These are phyloP conservation scores for Papilio xuthus DNA, from an alignment of 1,140 invertebrate genomes.

Conservation along the genomic window DNA sequence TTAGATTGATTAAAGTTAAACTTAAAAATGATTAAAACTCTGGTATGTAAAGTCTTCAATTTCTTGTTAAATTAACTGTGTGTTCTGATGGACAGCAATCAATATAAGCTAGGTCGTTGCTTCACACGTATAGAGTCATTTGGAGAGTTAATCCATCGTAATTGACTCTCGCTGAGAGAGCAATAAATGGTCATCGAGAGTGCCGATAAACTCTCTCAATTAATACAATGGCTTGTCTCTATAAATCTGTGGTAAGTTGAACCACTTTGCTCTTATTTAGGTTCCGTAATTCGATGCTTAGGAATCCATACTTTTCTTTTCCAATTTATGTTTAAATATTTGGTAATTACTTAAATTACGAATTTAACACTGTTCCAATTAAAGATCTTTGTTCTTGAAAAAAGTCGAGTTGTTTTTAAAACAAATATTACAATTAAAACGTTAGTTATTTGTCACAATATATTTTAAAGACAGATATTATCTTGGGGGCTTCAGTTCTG, in stretches of 20 bases:
- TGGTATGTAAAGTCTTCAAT: neutral
- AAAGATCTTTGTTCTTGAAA: too few relatives aligned
- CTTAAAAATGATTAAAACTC: too few relatives aligned
- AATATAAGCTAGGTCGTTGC: conserved; percentile 31
- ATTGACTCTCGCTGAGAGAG: conserved; percentile 72
- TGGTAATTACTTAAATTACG: neutral
- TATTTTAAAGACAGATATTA: conserved; percentile 48
- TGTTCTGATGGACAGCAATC: conserved; percentile 13
- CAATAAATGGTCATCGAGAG: conserved; percentile 72
- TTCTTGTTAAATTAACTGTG: neutral
- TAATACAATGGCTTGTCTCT: conserved; percentile 55
- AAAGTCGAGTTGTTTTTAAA: neutral
- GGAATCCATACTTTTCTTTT: neutral
- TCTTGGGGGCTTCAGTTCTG: conserved; percentile 44
- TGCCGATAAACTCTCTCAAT: conserved; percentile 67
- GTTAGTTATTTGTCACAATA: neutral
- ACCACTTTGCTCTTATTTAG: neutral
- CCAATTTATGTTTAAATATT: neutral
- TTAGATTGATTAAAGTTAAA: too few relatives aligned
- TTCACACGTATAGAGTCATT: conserved; percentile 46
- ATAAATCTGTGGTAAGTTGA: conserved; percentile 44
- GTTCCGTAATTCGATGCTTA: neutral
- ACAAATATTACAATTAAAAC: neutral
- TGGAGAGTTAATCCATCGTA: conserved; percentile 64
- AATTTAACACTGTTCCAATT: neutral